These are phyloP conservation scores for Micromys minutus DNA, from an alignment of 2,113 vertebrate genomes.

Conservation along the genomic window DNA sequence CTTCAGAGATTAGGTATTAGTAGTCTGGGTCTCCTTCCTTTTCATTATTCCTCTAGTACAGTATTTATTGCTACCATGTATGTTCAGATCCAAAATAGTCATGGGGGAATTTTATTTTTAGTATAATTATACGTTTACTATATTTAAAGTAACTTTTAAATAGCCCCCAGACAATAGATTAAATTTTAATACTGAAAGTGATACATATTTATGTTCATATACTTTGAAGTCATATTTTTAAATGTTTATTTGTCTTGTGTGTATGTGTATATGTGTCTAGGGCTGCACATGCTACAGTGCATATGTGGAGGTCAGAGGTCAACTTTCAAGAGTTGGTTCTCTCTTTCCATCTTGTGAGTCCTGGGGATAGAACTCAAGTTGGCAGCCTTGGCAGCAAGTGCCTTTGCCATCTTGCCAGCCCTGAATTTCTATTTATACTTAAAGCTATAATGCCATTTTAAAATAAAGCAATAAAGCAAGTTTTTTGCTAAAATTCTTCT, in stretches of 20 bases:
- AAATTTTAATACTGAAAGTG: slow-evolving; percentile 48
- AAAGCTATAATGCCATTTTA: background rate
- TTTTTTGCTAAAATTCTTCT: slow-evolving; percentile 36
- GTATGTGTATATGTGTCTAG: background rate
- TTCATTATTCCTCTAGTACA: slow-evolving; percentile 36
- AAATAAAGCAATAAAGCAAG: slow-evolving; percentile 32
- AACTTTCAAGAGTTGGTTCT: background rate
- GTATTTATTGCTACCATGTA: slow-evolving; percentile 31
- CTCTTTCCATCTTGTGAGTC: background rate
- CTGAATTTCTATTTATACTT: background rate
- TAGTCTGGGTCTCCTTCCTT: slow-evolving; percentile 10
- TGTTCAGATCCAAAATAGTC: slow-evolving; percentile 39
- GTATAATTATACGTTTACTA: slow-evolving; percentile 26
- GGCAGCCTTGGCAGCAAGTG: background rate
- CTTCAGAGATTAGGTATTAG: slow-evolving; percentile 8
- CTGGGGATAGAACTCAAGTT: background rate
- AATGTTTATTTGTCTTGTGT: background rate
- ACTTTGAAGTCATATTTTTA: slow-evolving; percentile 20
- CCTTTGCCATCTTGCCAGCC: background rate
- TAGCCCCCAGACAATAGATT: background rate
- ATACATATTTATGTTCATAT: background rate
- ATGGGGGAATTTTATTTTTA: background rate
- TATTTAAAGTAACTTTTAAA: slow-evolving; percentile 8
- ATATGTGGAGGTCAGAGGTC: background rate
- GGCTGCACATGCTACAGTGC: background rate